These are phyloP conservation scores for Phrynosoma platyrhinos DNA, from an alignment of 2,113 vertebrate species.

Conservation along the genomic window DNA sequence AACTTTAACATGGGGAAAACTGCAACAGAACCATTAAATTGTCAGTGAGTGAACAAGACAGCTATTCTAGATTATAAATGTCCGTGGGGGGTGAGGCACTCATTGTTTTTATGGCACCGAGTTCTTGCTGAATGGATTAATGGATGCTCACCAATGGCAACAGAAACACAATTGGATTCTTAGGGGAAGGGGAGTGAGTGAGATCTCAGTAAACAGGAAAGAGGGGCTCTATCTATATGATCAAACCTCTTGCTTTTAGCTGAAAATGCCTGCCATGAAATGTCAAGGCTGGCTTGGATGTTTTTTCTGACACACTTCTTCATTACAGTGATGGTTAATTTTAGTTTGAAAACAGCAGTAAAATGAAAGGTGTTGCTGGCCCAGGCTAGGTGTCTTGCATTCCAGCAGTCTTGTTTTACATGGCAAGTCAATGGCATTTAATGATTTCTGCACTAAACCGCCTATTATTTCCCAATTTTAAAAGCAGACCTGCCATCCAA, in stretches of 20 bases:
- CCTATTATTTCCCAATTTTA: conserved; percentile 34
- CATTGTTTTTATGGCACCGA: not conserved
- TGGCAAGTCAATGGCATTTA: conserved; percentile 21
- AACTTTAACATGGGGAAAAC: not conserved
- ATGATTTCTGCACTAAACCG: conserved; percentile 11
- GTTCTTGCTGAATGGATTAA: not conserved
- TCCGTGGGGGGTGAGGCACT: not conserved
- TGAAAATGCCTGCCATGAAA: not conserved
- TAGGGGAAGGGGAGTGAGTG: not conserved
- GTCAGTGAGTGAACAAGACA: not conserved
- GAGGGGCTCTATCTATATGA: not conserved
- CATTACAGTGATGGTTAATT: conserved; percentile 10
- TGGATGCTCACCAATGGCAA: not conserved
- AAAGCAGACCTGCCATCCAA: not conserved
- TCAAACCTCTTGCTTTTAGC: not conserved
- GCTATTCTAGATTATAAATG: not conserved
- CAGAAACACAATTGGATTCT: not conserved
- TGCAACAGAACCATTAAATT: not conserved
- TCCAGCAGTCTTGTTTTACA: conserved; percentile 38
- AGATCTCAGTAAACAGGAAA: not conserved
- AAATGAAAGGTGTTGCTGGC: conserved; percentile 46
- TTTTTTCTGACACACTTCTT: conserved; percentile 28
- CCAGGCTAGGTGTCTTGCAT: conserved; percentile 1
- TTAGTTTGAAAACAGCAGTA: conserved; percentile 36
- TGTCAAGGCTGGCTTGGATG: not conserved